Conservation (phyloP, 2,888 invertebrate species). For the Escarpia spicata region DNA sequence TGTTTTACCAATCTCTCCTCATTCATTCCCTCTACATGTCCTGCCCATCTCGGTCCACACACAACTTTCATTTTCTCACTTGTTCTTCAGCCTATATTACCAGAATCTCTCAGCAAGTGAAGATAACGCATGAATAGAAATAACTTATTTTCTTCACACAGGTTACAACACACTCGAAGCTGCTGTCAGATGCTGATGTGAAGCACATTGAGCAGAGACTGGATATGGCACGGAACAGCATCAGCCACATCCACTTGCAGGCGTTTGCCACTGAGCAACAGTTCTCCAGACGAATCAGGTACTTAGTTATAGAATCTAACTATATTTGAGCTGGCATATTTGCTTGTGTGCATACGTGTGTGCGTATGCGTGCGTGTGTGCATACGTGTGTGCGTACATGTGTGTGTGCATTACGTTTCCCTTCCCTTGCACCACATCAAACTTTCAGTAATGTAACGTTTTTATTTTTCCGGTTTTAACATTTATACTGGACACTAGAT, state of each 20-base stretch:
- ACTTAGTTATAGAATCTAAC: conserved; percentile 21
- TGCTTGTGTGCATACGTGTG: background rate
- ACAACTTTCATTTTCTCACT: too few species aligned
- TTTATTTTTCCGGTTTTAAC: too few species aligned
- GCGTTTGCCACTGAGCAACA: conserved; percentile 60
- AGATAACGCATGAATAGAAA: background rate
- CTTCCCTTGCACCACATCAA: too few species aligned
- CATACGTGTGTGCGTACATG: background rate
- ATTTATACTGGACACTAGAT: too few species aligned
- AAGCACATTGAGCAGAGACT: conserved; percentile 38
- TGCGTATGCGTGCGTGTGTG: background rate
- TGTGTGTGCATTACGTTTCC: too few species aligned
- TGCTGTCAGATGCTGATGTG: conserved; percentile 46
- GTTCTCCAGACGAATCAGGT: conserved; percentile 51
- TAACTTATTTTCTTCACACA: conserved; percentile 35
- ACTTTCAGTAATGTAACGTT: too few species aligned
- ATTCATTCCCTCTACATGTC: too few species aligned
- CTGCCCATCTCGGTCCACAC: too few species aligned
- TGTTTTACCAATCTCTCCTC: too few species aligned
- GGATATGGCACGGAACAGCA: conserved; percentile 34
- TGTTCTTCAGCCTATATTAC: background rate
- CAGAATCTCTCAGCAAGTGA: background rate
- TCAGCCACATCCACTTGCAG: conserved; percentile 48
- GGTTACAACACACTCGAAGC: conserved; percentile 56
- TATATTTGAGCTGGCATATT: background rate